Conservation (phyloP, 2,888 invertebrate species). For the Drosophila fulvimacula region DNA sequence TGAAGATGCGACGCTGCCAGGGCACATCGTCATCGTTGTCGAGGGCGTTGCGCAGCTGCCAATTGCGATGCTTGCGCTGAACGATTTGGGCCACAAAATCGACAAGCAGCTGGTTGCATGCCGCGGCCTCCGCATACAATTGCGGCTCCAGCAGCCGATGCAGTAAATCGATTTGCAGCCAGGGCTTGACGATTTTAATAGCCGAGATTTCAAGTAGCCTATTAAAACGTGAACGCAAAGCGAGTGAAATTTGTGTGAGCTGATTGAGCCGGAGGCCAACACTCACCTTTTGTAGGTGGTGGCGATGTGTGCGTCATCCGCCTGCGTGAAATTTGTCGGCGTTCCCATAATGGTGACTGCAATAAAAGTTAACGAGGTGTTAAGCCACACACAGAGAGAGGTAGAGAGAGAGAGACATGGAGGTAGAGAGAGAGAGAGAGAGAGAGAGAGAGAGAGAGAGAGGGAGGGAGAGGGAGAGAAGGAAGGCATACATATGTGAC, state of each 20-base stretch:
- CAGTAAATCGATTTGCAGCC: slow-evolving; percentile 83
- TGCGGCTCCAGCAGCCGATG: slow-evolving; percentile 77
- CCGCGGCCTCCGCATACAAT: slow-evolving; percentile 70
- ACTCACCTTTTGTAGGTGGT: slow-evolving; percentile 80
- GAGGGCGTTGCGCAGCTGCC: slow-evolving; percentile 61
- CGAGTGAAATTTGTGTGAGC: not conserved
- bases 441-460: not conserved
- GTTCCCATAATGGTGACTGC: slow-evolving; percentile 83
- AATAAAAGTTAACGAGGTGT: slow-evolving; percentile 39
- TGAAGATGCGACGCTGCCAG: slow-evolving; percentile 81
- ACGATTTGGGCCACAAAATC: slow-evolving; percentile 82
- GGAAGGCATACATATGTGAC: slow-evolving; percentile 15
- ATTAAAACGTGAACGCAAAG: slow-evolving; percentile 2
- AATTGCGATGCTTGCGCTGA: slow-evolving; percentile 78
- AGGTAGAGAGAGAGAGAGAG: too few relatives aligned
- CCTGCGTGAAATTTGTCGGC: slow-evolving; percentile 79
- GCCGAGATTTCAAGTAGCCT: slow-evolving; percentile 82
- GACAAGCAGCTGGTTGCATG: slow-evolving; percentile 76
- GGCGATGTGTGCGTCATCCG: slow-evolving; percentile 81
- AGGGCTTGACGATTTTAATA: slow-evolving; percentile 80
- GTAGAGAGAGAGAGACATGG: too few relatives aligned
- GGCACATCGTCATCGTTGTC: slow-evolving; percentile 31
- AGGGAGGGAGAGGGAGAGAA: not conserved
- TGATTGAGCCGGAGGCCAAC: not conserved
- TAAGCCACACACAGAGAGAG: slow-evolving; percentile 12